Percentiles rank a stretch among this genome's conserved stretches.
Conservation (phyloP, 2,113 vertebrate genomes). For the Calonectris borealis region DNA sequence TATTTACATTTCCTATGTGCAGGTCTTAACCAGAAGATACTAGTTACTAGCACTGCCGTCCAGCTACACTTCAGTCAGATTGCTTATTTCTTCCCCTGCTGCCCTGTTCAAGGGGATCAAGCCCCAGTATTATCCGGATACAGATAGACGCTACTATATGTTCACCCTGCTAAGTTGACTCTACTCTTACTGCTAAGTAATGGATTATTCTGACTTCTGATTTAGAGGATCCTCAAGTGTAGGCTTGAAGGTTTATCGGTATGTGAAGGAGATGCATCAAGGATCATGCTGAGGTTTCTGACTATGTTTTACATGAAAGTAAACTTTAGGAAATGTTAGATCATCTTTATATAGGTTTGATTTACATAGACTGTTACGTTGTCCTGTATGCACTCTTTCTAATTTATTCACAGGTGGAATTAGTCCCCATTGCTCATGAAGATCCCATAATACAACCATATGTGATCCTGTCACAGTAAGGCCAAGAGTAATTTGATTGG, state of each 20-base stretch:
- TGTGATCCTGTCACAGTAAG: background rate
- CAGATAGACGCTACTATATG: background rate
- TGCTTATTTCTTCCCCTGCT: background rate
- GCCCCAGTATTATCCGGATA: background rate
- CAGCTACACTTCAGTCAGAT: background rate
- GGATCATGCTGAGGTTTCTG: background rate
- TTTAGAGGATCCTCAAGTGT: background rate
- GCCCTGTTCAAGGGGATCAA: background rate
- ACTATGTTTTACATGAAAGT: background rate
- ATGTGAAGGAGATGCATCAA: background rate
- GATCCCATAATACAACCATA: background rate
- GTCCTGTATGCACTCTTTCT: background rate
- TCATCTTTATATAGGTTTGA: background rate
- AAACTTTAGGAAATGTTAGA: background rate
- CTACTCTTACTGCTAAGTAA: background rate
- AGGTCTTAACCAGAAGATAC: background rate
- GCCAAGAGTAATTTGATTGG: background rate
- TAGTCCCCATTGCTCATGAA: background rate
- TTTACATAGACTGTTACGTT: background rate
- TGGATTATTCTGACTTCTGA: background rate
- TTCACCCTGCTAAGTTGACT: background rate
- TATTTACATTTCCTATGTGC: background rate
- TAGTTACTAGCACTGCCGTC: background rate
- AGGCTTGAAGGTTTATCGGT: background rate
- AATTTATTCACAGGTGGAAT: background rate